Evolutionary conservation across 2,797 vertebrate species (phyloP).

Genomic region (Sphenopsis melanotis): DNA sequence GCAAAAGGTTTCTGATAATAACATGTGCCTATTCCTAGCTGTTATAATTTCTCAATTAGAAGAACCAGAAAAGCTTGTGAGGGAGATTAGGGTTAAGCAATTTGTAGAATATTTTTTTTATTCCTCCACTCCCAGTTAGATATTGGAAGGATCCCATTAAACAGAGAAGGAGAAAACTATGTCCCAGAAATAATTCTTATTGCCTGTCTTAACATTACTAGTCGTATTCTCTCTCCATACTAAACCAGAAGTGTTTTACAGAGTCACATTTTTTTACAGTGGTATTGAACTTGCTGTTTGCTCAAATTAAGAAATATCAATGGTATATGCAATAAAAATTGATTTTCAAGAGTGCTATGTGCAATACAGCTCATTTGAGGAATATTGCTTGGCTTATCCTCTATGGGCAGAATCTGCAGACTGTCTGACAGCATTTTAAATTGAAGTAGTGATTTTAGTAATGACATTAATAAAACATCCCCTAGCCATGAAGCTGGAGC

Average conservation of each 20-base stretch:
- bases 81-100: background rate
- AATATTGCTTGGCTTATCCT: background rate
- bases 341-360: background rate
- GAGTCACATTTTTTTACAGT: background rate
- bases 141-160: background rate
- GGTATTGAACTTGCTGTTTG: background rate
- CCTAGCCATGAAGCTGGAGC: background rate
- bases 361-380: background rate
- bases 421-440: constrained; percentile 15
- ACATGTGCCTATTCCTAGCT: background rate
- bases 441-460: background rate
- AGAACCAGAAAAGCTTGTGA: background rate
- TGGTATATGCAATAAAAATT: background rate
- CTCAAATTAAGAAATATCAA: background rate
- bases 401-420: background rate
- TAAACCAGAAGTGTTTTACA: background rate
- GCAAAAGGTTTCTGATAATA: background rate
- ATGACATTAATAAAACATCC: constrained; percentile 31
- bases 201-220: background rate
- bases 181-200: background rate
- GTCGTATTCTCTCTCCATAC: background rate
- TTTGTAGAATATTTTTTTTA: background rate
- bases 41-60: background rate
- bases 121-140: background rate
- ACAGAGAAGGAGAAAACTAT: background rate